phyloP scores from a whole-genome alignment of 2,888 invertebrate species.

The Parascotia fuliginaria region DNA sequence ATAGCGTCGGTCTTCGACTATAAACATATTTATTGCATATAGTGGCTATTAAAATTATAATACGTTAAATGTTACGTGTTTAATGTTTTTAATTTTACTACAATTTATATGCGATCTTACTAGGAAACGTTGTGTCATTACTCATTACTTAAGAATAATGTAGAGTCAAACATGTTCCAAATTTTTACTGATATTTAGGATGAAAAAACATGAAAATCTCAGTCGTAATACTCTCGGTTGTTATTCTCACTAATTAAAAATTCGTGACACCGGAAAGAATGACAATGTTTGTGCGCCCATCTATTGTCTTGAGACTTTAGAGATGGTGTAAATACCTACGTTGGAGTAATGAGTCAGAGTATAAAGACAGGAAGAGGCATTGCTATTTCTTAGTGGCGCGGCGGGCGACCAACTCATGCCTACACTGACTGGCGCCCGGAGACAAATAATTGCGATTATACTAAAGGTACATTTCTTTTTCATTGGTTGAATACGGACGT shows the following conservation, averaged over 20 bases:
- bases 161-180: not conserved
- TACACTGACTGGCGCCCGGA: constrained; percentile 46
- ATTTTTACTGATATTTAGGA: not conserved
- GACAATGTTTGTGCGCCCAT: not conserved
- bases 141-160: no score
- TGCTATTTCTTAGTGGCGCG: constrained; percentile 46
- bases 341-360: constrained; percentile 46
- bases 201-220: no score
- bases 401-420: constrained; percentile 45
- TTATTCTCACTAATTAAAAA: not conserved
- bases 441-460: constrained; percentile 59
- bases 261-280: not conserved
- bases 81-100: not conserved
- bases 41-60: no score
- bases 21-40: no score
- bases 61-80: no score
- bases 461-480: constrained; percentile 45
- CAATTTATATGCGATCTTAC: no score
- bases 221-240: not conserved
- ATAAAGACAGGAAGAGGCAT: constrained; percentile 46
- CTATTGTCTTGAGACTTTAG: constrained; percentile 7
- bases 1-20: no score
- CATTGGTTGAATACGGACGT: constrained; percentile 32
- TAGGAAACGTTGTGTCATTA: no score
- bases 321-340: constrained; percentile 12